Percentiles rank a stretch among this genome's conserved stretches.
These are phyloP conservation scores for Oncorhynchus masou DNA, from an alignment of 2,113 vertebrate species.

Conservation along the genomic window DNA sequence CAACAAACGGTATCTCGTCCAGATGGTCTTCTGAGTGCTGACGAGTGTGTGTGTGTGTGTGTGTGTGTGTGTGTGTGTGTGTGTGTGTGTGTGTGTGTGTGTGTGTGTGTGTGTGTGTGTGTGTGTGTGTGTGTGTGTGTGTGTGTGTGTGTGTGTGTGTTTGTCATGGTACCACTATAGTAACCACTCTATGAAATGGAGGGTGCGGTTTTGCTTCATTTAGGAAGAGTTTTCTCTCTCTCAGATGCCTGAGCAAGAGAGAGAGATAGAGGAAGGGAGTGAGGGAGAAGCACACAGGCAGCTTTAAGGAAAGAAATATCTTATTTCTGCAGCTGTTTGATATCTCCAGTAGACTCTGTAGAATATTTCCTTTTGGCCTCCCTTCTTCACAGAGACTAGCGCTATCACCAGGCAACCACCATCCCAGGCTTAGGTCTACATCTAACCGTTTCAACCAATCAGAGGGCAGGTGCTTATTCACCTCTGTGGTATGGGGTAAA, in stretches of 20 bases:
- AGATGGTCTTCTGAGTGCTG: constrained; percentile 30
- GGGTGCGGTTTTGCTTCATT: background rate
- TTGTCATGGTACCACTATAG: no score
- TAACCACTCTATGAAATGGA: no score
- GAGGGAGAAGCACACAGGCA: background rate
- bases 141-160: background rate
- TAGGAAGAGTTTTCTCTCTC: background rate
- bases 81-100: background rate
- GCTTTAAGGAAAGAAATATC: background rate
- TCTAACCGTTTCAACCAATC: no score
- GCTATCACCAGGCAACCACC: no score
- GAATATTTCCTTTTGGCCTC: no score
- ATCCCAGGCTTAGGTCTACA: no score
- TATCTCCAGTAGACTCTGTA: no score
- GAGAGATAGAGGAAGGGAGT: background rate
- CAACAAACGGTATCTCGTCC: constrained; percentile 33
- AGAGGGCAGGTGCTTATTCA: no score
- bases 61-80: background rate
- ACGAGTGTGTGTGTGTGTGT: background rate
- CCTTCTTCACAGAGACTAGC: no score
- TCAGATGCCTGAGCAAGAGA: background rate
- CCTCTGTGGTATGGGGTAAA: no score
- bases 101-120: background rate
- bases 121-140: background rate
- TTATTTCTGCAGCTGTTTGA: no score